These are phyloP conservation scores for Trematomus loennbergii DNA, from an alignment of 2,113 vertebrate genomes.

Conservation along the genomic window DNA sequence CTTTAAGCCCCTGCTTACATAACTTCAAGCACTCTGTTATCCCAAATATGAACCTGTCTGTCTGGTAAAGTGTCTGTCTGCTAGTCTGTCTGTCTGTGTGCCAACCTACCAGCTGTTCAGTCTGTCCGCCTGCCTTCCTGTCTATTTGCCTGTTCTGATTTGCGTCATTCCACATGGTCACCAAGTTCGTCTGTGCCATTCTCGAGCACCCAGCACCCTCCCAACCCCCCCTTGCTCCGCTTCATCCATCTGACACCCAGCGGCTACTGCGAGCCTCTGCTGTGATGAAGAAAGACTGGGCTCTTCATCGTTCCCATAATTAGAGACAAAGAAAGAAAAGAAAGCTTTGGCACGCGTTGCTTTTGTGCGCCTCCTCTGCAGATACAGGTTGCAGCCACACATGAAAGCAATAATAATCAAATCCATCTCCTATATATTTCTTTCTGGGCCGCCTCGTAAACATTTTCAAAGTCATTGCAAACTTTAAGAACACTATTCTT, in stretches of 20 bases:
- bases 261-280: slow-evolving; percentile 58
- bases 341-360: slow-evolving; percentile 36
- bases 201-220: slow-evolving; percentile 45
- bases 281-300: slow-evolving; percentile 58
- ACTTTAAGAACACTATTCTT: slow-evolving; percentile 56
- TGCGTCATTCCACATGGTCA: slow-evolving; percentile 72
- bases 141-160: slow-evolving; percentile 72
- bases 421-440: slow-evolving; percentile 48
- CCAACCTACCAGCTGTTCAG: slow-evolving; percentile 56
- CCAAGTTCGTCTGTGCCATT: slow-evolving; percentile 70
- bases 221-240: slow-evolving; percentile 13
- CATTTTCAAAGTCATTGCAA: slow-evolving; percentile 59
- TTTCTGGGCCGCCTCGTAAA: slow-evolving; percentile 47
- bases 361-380: slow-evolving; percentile 40
- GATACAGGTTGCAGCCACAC: slow-evolving; percentile 49
- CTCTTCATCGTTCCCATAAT: slow-evolving; percentile 60
- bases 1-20: slow-evolving; percentile 56
- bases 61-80: slow-evolving; percentile 38
- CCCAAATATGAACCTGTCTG: slow-evolving; percentile 64
- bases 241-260: slow-evolving; percentile 65
- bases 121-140: slow-evolving; percentile 47
- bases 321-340: slow-evolving; percentile 58
- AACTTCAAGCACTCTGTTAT: slow-evolving; percentile 55
- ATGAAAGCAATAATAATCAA: slow-evolving; percentile 66
- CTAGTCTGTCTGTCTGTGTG: slow-evolving; percentile 38